Conservation (phyloP, 2,888 invertebrate species). For the Dendrolimus houi region DNA sequence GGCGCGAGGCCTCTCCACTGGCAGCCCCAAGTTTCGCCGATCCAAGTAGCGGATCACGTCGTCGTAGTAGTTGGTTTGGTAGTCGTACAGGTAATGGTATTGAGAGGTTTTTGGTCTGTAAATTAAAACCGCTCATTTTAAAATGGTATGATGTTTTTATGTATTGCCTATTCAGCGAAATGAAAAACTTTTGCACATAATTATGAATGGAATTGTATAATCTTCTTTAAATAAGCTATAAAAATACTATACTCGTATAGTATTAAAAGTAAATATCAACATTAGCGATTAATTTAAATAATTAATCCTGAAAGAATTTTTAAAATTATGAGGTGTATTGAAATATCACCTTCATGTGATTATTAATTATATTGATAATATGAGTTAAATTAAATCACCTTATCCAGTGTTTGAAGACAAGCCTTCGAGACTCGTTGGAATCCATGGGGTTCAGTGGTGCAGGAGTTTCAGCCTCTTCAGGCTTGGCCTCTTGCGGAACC, state of each 20-base stretch:
- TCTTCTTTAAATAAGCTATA: too few species aligned
- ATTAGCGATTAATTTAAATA: too few species aligned
- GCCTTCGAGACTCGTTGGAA: slow-evolving; percentile 78
- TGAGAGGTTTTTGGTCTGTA: slow-evolving; percentile 86
- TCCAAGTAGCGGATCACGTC: slow-evolving; percentile 90
- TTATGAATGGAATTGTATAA: too few species aligned
- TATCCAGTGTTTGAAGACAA: slow-evolving; percentile 89
- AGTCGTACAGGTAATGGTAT: slow-evolving; percentile 89
- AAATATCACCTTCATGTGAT: too few species aligned
- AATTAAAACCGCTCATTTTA: slow-evolving; percentile 15
- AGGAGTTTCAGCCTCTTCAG: slow-evolving; percentile 60
- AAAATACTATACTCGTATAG: too few species aligned
- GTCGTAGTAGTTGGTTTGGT: slow-evolving; percentile 90
- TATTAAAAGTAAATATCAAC: too few species aligned
- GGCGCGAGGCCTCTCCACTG: slow-evolving; percentile 83
- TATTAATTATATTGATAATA: too few species aligned
- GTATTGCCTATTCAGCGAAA: too few species aligned
- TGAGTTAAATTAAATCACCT: slow-evolving; percentile 58
- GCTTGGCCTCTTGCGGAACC: slow-evolving; percentile 37
- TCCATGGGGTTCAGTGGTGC: slow-evolving; percentile 51
- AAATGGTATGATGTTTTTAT: too few species aligned
- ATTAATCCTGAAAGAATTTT: too few species aligned
- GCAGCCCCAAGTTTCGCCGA: slow-evolving; percentile 81
- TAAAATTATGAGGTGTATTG: too few species aligned
- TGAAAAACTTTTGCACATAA: too few species aligned